A percentile compares a stretch with the other conserved stretches of the same genome.
Conservation (phyloP, 2,113 vertebrate genomes). For the Alligator mississippiensis region DNA sequence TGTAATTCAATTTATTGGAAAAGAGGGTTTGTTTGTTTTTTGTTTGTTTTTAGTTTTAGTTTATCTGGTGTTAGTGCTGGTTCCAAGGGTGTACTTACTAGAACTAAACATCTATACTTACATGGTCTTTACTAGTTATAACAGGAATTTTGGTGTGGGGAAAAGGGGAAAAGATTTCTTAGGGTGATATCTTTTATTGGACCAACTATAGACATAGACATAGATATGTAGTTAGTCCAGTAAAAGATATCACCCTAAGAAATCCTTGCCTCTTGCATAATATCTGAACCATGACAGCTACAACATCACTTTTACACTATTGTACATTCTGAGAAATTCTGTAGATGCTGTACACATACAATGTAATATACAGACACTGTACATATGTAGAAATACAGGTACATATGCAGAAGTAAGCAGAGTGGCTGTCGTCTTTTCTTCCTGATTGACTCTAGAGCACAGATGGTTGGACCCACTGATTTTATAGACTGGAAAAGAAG, state of each 20-base stretch:
- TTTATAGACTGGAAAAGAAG: too few relatives aligned
- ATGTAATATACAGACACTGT: too few relatives aligned
- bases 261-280: too few relatives aligned
- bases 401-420: background rate
- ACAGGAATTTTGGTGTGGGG: background rate
- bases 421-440: background rate
- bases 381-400: too few relatives aligned
- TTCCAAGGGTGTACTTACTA: background rate
- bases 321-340: background rate
- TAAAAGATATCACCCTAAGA: too few relatives aligned
- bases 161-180: too few relatives aligned
- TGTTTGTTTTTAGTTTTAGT: background rate
- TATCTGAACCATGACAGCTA: too few relatives aligned
- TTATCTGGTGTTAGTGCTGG: background rate
- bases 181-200: too few relatives aligned
- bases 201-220: too few relatives aligned
- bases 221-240: too few relatives aligned
- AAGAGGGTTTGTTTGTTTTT: too few relatives aligned
- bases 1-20: background rate
- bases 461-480: background rate
- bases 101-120: background rate
- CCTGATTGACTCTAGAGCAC: rapidly evolving
- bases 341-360: background rate
- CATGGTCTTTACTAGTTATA: background rate
- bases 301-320: background rate